Evolutionary conservation across 2,113 vertebrate species (phyloP), one percentile per base, ranked within the genome.

Genomic region (Hirundichthys speculiger): DNA sequence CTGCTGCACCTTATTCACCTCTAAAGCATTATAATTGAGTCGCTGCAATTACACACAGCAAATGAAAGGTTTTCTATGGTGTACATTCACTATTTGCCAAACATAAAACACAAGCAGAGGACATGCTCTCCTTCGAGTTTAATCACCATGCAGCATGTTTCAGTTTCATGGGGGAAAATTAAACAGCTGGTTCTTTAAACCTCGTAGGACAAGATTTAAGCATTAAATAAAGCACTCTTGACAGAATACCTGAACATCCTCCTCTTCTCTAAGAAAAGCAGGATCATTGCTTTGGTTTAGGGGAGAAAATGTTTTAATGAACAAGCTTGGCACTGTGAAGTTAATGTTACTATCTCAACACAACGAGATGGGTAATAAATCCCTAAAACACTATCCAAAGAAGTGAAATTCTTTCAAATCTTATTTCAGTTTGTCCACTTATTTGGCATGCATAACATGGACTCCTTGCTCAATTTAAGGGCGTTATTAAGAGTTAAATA

Each of bases 211-310:
- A 27, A 18, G 19, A 60, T 50, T 60, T 20, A 22, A 13, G 61
- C 68, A 59, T 25, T 18, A 51, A 13, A 59, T 1, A 57, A 14
- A 61, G 12, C 20, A 22, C 56, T 62, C 20, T 21, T 21, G 43
- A 40, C 63, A 6, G 30, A 45, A 64, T 18, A 48, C 13, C 14
- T 47, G 18, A 24, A 53, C 8, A 50, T 64, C 43, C n/a, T 38
- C 54, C 40, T 72, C 16, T 21, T 50, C 65, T 47, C 21, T 56
- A 38, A 51, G 47, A 53, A 55, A 54, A 69, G 39, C 18, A 22
- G 18, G 49, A 64, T 60, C n/a, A 40, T 72, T 77, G 61, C 83
- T 85, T 84, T 85, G 83, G 77, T 57, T 45, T 55, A 43, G 13
- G 39, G 45, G 20, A 34, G 65, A 53, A 13, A 16, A 16, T 27